phyloP scores from a whole-genome alignment of 2,888 invertebrate genomes.

The Volucella inanis region DNA sequence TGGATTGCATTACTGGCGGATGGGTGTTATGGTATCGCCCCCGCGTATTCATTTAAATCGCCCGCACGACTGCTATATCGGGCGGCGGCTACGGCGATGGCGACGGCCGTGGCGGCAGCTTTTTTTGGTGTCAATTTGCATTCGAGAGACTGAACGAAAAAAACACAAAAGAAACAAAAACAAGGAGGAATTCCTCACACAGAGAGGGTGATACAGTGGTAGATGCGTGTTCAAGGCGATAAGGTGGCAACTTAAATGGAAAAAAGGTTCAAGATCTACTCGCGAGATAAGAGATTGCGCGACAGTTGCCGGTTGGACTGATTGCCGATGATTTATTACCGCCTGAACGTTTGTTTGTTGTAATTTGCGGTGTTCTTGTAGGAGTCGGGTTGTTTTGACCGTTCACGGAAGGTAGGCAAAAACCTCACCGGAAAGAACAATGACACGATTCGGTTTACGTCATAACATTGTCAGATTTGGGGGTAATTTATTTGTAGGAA shows the following conservation, averaged over 20 bases:
- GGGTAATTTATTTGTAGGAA: too few relatives aligned
- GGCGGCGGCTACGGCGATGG: constrained; percentile 22
- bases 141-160: constrained; percentile 41
- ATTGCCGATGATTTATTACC: constrained; percentile 72
- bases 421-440: constrained; percentile 40
- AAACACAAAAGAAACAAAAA: background rate
- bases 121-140: constrained; percentile 72
- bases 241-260: constrained; percentile 69
- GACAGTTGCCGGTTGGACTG: constrained; percentile 69
- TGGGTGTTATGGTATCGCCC: constrained; percentile 59
- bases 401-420: background rate
- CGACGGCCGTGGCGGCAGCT: constrained; percentile 35
- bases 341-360: constrained; percentile 53
- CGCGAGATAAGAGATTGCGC: constrained; percentile 68
- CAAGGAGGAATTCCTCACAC: background rate
- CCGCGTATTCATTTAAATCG: constrained; percentile 67
- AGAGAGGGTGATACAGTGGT: constrained; percentile 31
- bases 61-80: constrained; percentile 49
- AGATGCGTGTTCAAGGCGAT: constrained; percentile 69
- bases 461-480: too few relatives aligned
- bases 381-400: constrained; percentile 36
- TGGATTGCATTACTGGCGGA: constrained; percentile 25
- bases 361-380: constrained; percentile 48
- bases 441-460: background rate
- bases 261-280: constrained; percentile 69